Evolutionary conservation across 2,113 vertebrate genomes (phyloP).

Genomic region (Caretta caretta): DNA sequence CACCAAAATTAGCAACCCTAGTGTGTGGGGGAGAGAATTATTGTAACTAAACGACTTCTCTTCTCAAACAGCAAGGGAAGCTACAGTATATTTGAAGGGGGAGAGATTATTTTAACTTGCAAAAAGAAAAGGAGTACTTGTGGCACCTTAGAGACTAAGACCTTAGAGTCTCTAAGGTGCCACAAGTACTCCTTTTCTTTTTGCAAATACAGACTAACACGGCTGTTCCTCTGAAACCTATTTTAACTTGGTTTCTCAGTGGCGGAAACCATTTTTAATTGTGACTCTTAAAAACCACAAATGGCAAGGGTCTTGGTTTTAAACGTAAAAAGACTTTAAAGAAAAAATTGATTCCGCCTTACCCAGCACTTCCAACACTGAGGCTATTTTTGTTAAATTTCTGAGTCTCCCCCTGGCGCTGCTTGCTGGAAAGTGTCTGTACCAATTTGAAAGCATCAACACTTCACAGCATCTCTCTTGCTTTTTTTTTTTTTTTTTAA

Average conservation of each 20-base stretch:
- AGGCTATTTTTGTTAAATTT: background rate
- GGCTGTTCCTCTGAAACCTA: too few species aligned
- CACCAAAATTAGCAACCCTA: too few species aligned
- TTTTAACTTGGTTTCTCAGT: background rate
- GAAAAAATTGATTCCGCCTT: background rate
- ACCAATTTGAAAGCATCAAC: background rate
- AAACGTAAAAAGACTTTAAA: background rate
- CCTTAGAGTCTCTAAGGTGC: too few species aligned
- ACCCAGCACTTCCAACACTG: background rate
- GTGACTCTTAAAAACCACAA: constrained; percentile 3
- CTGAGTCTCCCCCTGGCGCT: background rate
- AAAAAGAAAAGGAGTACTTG: too few species aligned
- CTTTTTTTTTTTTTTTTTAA: background rate
- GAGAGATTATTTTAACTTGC: constrained; percentile 9
- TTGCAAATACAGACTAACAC: too few species aligned
- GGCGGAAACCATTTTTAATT: background rate
- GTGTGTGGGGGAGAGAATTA: background rate
- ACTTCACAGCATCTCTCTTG: background rate
- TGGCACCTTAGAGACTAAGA: too few species aligned
- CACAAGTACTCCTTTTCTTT: too few species aligned
- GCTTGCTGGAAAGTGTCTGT: background rate
- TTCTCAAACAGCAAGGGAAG: constrained; percentile 40
- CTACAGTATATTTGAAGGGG: background rate
- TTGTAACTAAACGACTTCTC: constrained; percentile 57
- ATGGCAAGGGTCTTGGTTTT: constrained; percentile 11